These are phyloP conservation scores for Dissostichus mawsoni DNA, from an alignment of 2,113 vertebrate species.

Conservation along the genomic window DNA sequence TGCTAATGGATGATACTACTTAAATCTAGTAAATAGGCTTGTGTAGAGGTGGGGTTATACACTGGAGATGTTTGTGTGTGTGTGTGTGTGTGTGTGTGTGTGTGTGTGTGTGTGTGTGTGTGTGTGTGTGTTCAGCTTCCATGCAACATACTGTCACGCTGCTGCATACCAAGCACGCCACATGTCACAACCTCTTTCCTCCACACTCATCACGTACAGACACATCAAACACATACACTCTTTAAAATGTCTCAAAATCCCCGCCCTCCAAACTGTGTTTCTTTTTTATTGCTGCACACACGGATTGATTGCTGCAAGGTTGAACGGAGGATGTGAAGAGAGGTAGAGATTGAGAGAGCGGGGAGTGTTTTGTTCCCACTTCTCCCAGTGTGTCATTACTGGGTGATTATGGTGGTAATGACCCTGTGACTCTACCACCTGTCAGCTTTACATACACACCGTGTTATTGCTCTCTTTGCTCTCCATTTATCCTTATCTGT, in stretches of 20 bases:
- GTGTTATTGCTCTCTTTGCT: slow-evolving; percentile 3
- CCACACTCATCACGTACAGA: slow-evolving; percentile 26
- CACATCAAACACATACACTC: no score
- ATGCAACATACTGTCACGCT: slow-evolving; percentile 40
- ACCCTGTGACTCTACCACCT: slow-evolving; percentile 73
- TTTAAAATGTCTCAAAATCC: no score
- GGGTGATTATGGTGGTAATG: slow-evolving; percentile 70
- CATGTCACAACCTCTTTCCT: slow-evolving; percentile 61
- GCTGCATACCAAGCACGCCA: slow-evolving; percentile 47
- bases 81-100: no score
- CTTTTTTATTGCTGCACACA: not conserved
- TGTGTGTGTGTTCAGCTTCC: slow-evolving; percentile 17
- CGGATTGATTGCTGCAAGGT: slow-evolving; percentile 57
- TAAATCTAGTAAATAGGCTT: no score
- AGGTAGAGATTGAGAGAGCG: slow-evolving; percentile 4
- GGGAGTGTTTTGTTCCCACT: slow-evolving; percentile 40
- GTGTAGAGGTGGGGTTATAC: no score
- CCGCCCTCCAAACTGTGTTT: no score
- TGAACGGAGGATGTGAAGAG: slow-evolving; percentile 20
- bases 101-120: not conserved
- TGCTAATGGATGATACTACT: no score
- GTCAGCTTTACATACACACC: slow-evolving; percentile 56
- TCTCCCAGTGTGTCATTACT: slow-evolving; percentile 62
- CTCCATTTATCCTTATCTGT: slow-evolving; percentile 13
- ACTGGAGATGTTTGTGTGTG: no score